Evolutionary conservation across 2,888 invertebrate species (phyloP).

Genomic region (Desoria tigrina): DNA sequence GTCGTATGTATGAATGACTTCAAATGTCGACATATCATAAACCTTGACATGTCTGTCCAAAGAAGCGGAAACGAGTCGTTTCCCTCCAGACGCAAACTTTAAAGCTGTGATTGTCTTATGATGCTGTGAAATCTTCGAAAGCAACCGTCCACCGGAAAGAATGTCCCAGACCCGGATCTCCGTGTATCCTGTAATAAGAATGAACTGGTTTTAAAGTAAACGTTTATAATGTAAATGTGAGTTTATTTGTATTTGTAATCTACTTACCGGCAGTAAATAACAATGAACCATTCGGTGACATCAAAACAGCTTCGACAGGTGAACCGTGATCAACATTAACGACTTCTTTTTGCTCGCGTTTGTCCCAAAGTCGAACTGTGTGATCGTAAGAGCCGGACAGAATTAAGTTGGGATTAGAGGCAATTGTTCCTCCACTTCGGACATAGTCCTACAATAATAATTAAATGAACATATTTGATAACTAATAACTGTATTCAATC

Average conservation of each 20-base stretch:
- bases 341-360: constrained; percentile 68
- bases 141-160: constrained; percentile 78
- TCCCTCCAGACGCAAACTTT: constrained; percentile 76
- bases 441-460: constrained; percentile 69
- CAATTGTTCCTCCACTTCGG: constrained; percentile 57
- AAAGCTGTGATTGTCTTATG: constrained; percentile 93
- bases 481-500: too few species aligned
- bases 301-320: constrained; percentile 85
- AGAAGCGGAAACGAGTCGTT: constrained; percentile 82
- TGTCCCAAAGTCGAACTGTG: constrained; percentile 83
- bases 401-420: constrained; percentile 67
- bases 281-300: constrained; percentile 84
- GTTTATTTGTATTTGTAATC: too few species aligned
- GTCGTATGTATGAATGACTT: constrained; percentile 82
- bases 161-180: constrained; percentile 93
- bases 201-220: too few species aligned
- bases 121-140: constrained; percentile 84
- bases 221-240: too few species aligned
- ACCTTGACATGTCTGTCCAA: constrained; percentile 92
- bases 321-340: constrained; percentile 80
- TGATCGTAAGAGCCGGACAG: constrained; percentile 89
- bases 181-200: constrained; percentile 79
- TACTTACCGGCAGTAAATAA: constrained; percentile 78
- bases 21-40: constrained; percentile 82
- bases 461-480: constrained; percentile 18